A percentile compares a stretch with the other conserved stretches of the same genome.
phyloP scores from a whole-genome alignment of 2,888 invertebrate genomes.

The Leptinotarsa tumamoca region DNA sequence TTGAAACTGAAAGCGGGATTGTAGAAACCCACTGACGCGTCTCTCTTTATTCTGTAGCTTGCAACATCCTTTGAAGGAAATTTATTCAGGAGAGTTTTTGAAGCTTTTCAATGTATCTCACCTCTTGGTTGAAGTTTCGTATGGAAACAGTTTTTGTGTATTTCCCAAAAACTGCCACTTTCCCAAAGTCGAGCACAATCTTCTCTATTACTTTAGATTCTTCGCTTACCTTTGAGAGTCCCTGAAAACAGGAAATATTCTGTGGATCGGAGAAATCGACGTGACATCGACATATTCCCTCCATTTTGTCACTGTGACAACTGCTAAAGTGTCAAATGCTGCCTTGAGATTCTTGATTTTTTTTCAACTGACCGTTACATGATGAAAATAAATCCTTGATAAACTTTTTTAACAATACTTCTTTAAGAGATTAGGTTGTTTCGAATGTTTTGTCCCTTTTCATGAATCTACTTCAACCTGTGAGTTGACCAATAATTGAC shows the following conservation, averaged over 20 bases:
- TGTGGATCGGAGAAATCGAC: background rate
- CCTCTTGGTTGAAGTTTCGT: conserved; percentile 33
- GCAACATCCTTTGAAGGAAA: conserved; percentile 23
- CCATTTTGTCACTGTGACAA: conserved; percentile 19
- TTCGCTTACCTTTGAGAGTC: background rate
- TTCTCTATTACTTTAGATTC: conserved; percentile 21
- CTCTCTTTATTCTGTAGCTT: conserved; percentile 42
- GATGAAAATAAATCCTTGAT: too few relatives aligned
- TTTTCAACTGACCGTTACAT: background rate
- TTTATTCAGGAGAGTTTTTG: background rate
- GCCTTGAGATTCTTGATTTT: too few relatives aligned
- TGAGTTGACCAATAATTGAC: too few relatives aligned
- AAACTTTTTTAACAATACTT: too few relatives aligned
- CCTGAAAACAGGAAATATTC: background rate
- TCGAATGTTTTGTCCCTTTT: too few relatives aligned
- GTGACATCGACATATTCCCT: conserved; percentile 9
- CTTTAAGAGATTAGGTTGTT: too few relatives aligned
- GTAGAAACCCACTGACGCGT: conserved; percentile 47
- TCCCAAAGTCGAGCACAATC: conserved; percentile 38
- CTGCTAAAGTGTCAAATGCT: background rate
- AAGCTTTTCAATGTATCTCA: conserved; percentile 12
- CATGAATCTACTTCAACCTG: too few relatives aligned
- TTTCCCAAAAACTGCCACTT: conserved; percentile 39
- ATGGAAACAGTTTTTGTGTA: conserved; percentile 27
- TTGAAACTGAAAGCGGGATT: conserved; percentile 62